Conservation (phyloP, 2,888 invertebrate species). For the Altica lythri region DNA sequence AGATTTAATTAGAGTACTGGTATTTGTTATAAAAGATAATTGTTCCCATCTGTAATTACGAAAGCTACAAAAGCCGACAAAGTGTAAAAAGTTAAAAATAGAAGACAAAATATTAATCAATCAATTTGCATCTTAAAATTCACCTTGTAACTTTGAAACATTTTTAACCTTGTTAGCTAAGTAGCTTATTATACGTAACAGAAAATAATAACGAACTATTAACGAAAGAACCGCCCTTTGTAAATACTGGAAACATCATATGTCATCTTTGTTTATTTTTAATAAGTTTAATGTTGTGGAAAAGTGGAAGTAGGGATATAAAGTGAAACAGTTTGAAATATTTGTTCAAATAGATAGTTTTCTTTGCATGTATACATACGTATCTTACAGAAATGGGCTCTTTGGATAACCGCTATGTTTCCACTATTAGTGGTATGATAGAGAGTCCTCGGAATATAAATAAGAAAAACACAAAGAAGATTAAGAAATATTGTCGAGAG, state of each 20-base stretch:
- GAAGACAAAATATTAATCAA: too few species aligned
- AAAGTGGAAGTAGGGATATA: background rate
- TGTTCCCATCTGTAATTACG: too few species aligned
- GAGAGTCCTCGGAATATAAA: slow-evolving; percentile 10
- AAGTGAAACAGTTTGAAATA: background rate
- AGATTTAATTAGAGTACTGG: too few species aligned
- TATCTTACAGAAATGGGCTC: slow-evolving; percentile 22
- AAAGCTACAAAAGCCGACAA: too few species aligned
- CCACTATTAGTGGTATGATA: slow-evolving; percentile 21
- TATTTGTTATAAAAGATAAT: too few species aligned
- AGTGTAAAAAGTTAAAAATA: too few species aligned
- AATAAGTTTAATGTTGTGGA: slow-evolving; percentile 14
- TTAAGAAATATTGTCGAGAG: slow-evolving; percentile 40
- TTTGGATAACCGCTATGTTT: slow-evolving; percentile 23
- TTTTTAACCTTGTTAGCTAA: too few species aligned
- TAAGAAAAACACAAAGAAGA: slow-evolving; percentile 7
- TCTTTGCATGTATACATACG: background rate
- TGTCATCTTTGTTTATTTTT: slow-evolving; percentile 8
- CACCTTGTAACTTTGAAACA: too few species aligned
- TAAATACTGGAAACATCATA: background rate
- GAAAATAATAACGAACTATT: too few species aligned
- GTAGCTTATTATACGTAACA: too few species aligned
- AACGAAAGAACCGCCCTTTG: background rate
- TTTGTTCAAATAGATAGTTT: background rate
- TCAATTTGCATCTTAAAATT: too few species aligned